Conservation (phyloP, 2,888 invertebrate species). For the Brachylomia viminalis region DNA sequence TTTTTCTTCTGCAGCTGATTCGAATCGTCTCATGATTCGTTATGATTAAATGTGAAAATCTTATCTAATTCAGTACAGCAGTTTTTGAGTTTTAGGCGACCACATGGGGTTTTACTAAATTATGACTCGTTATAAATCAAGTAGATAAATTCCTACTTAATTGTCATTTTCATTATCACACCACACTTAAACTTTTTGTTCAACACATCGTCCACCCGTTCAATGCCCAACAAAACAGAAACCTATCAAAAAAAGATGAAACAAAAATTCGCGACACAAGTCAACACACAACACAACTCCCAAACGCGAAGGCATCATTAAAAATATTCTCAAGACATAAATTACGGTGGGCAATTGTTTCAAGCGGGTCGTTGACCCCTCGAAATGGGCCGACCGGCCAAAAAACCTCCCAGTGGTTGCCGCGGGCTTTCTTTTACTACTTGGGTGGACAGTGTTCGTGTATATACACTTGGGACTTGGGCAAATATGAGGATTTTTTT, state of each 20-base stretch:
- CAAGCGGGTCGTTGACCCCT: slow-evolving; percentile 77
- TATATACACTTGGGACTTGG: slow-evolving; percentile 66
- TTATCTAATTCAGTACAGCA: no score
- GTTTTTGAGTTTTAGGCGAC: no score
- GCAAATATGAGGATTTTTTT: slow-evolving; percentile 17
- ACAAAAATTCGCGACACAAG: slow-evolving; percentile 49
- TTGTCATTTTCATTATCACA: no score
- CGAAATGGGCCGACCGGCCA: slow-evolving; percentile 76
- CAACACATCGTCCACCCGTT: no score
- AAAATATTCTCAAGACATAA: slow-evolving; percentile 70
- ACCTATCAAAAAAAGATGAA: slow-evolving; percentile 12
- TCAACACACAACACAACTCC: slow-evolving; percentile 45
- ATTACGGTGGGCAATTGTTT: slow-evolving; percentile 79
- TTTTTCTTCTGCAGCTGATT: no score
- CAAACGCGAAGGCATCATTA: slow-evolving; percentile 60
- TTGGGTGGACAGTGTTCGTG: slow-evolving; percentile 67
- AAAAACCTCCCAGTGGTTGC: slow-evolving; percentile 77
- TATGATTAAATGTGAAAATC: no score
- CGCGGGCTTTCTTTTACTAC: slow-evolving; percentile 70
- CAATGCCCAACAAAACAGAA: neutral
- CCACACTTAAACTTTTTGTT: no score
- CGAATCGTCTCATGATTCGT: no score
- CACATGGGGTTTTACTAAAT: no score
- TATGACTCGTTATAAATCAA: no score
- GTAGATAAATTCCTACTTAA: no score